These are phyloP conservation scores for Antechinus stuartii DNA, from an alignment of 2,113 vertebrate genomes.

Conservation along the genomic window DNA sequence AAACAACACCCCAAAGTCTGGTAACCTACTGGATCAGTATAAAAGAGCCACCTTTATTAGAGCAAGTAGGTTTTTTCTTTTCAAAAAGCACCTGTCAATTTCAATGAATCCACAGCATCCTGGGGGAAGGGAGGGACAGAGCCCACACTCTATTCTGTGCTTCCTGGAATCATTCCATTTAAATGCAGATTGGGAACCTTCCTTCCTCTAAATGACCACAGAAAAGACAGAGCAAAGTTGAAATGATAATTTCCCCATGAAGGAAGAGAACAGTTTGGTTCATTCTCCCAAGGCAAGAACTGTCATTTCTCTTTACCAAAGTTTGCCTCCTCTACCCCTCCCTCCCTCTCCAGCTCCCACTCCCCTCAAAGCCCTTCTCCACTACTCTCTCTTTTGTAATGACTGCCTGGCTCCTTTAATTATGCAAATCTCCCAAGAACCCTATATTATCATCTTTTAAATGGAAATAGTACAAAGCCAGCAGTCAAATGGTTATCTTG, in stretches of 20 bases:
- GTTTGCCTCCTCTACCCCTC: neutral
- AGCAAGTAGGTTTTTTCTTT: neutral
- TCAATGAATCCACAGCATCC: constrained; percentile 30
- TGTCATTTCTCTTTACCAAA: neutral
- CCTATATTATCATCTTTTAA: constrained; percentile 33
- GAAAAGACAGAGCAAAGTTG: constrained; percentile 65
- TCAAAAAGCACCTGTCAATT: constrained; percentile 42
- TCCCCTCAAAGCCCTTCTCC: constrained; percentile 3
- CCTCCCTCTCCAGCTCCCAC: neutral
- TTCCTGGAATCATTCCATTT: constrained; percentile 70
- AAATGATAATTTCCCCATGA: constrained; percentile 71
- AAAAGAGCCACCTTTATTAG: neutral
- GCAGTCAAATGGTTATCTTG: neutral
- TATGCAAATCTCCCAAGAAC: constrained; percentile 18
- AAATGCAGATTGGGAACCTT: constrained; percentile 73
- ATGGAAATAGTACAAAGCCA: constrained; percentile 9
- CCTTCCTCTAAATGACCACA: constrained; percentile 53
- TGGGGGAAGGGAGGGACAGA: constrained; percentile 14
- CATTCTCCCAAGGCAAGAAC: neutral
- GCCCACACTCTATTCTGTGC: neutral
- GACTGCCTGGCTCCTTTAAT: constrained; percentile 5
- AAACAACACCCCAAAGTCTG: constrained; percentile 3
- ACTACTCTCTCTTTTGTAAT: neutral
- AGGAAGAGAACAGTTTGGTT: constrained; percentile 49
- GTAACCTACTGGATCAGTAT: neutral